Evolutionary conservation across 2,888 invertebrate species (phyloP).

Genomic region (Megaustenia siamemsis): DNA sequence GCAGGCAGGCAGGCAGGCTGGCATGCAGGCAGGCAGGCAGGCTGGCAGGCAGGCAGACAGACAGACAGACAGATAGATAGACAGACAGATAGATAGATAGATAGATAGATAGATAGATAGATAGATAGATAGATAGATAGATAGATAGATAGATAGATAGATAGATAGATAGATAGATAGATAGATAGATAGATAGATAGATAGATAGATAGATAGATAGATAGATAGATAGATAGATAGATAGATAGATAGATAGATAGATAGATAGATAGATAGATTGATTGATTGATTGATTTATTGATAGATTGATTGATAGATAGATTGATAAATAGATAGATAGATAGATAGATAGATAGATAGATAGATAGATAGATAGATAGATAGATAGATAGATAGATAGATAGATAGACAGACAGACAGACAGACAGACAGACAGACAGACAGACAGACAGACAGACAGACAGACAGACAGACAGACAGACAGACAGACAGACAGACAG

Average conservation of each 20-base stretch:
- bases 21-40: too few species aligned
- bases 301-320: not conserved
- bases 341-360: too few species aligned
- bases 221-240: not conserved
- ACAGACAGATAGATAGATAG: not conserved
- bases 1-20: not conserved
- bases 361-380: too few species aligned
- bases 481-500: too few species aligned
- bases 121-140: not conserved
- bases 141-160: not conserved
- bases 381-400: too few species aligned
- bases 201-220: not conserved
- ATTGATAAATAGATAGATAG: too few species aligned
- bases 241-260: not conserved
- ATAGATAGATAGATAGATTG: not conserved
- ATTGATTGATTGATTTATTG: not conserved
- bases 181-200: not conserved
- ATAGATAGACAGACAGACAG: too few species aligned
- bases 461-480: too few species aligned
- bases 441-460: too few species aligned
- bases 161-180: not conserved
- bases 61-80: not conserved
- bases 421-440: too few species aligned
- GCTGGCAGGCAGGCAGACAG: not conserved
- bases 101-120: not conserved